phyloP scores from a whole-genome alignment of 2,113 vertebrate species.

The Lagopus leucura region DNA sequence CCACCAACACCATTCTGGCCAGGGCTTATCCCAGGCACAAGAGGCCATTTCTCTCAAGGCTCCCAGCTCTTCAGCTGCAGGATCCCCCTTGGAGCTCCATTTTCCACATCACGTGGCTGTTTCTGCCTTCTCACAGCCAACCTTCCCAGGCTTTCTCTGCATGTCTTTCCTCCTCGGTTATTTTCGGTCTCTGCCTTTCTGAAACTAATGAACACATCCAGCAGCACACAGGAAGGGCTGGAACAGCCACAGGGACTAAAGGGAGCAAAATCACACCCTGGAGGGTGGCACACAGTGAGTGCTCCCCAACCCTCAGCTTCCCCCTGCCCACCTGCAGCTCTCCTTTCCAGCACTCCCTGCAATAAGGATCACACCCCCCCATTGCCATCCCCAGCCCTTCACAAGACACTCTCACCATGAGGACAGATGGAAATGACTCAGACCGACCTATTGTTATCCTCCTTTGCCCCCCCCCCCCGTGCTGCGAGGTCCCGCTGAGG shows the following conservation, averaged over 20 bases:
- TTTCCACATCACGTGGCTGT: background rate
- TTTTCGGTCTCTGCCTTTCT: background rate
- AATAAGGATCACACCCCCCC: background rate
- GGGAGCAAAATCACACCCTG: accelerated
- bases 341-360: background rate
- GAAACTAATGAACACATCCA: background rate
- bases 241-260: background rate
- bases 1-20: background rate
- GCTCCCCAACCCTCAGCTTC: background rate
- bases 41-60: background rate
- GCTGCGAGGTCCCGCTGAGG: background rate
- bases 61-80: background rate
- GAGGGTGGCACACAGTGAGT: background rate
- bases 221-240: background rate
- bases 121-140: background rate
- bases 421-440: background rate
- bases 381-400: background rate
- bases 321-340: background rate
- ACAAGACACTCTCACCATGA: accelerated
- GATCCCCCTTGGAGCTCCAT: background rate
- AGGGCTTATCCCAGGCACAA: background rate
- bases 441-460: background rate
- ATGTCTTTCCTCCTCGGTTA: background rate
- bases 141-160: background rate
- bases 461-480: background rate